Evolutionary conservation across 2,113 vertebrate genomes (phyloP).

Genomic region (Okapia johnstoni): DNA sequence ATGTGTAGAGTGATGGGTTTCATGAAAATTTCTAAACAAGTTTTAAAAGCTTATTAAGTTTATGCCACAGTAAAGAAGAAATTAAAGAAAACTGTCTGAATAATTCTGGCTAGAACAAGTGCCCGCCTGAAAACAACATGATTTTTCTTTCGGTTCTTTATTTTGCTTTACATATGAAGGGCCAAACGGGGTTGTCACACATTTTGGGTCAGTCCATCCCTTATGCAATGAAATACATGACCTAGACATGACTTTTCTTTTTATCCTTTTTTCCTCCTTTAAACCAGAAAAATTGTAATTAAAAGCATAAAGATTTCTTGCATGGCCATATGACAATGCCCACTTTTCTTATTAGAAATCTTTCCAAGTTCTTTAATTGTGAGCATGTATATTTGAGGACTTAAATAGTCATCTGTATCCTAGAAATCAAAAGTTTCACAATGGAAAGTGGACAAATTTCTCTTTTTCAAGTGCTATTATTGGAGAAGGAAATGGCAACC

Average conservation of each 20-base stretch:
- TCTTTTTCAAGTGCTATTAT: slow-evolving; percentile 13
- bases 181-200: background rate
- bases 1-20: background rate
- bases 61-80: background rate
- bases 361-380: slow-evolving; percentile 14
- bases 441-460: slow-evolving; percentile 10
- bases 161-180: background rate
- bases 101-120: background rate
- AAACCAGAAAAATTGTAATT: background rate
- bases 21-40: slow-evolving; percentile 20
- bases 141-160: background rate
- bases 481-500: background rate
- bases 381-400: background rate
- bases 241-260: slow-evolving; percentile 16
- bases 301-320: background rate
- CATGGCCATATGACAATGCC: background rate
- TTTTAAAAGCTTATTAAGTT: background rate
- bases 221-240: background rate
- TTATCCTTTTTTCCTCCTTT: background rate
- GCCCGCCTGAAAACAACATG: background rate
- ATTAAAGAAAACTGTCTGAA: background rate
- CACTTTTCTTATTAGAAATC: slow-evolving; percentile 18
- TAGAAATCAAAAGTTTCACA: slow-evolving; percentile 27
- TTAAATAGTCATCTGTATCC: slow-evolving; percentile 7
- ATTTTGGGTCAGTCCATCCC: background rate